Conservation (phyloP, 1,140 invertebrate genomes). For the Marisa cornuarietis region DNA sequence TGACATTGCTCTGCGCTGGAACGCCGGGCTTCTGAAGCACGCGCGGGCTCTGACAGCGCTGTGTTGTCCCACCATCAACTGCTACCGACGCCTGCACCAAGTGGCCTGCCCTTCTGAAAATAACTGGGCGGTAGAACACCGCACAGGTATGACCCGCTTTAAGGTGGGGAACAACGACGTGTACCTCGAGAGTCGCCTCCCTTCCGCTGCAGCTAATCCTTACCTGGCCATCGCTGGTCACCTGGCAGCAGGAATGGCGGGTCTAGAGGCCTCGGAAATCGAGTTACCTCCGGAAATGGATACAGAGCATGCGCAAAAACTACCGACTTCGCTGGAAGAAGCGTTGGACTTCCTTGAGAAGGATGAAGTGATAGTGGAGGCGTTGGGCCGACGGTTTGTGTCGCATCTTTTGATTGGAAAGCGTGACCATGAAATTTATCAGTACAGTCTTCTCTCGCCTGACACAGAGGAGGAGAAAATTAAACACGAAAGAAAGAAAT, state of each 20-base stretch:
- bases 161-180: constrained; percentile 6
- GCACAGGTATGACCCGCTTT: neutral
- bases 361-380: neutral
- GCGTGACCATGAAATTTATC: constrained; percentile 1
- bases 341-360: constrained; percentile 12
- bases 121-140: constrained; percentile 34
- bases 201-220: constrained; percentile 32
- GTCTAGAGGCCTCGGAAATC: constrained; percentile 22
- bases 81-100: constrained; percentile 29
- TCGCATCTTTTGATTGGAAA: neutral
- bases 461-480: constrained; percentile 8
- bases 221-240: constrained; percentile 40
- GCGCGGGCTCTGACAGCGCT: constrained; percentile 29
- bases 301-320: neutral
- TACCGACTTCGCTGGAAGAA: constrained; percentile 8
- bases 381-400: constrained; percentile 4
- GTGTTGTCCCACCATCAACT: constrained; percentile 40
- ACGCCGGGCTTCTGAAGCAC: constrained; percentile 37
- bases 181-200: constrained; percentile 41
- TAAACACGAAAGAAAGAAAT: constrained; percentile 1
- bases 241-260: constrained; percentile 42
- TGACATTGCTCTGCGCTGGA: constrained; percentile 27
- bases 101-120: constrained; percentile 17
- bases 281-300: constrained; percentile 18
- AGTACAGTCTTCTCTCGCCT: neutral